Evolutionary conservation across 2,797 vertebrate genomes (phyloP).

Genomic region (Centropyge bicolor): DNA sequence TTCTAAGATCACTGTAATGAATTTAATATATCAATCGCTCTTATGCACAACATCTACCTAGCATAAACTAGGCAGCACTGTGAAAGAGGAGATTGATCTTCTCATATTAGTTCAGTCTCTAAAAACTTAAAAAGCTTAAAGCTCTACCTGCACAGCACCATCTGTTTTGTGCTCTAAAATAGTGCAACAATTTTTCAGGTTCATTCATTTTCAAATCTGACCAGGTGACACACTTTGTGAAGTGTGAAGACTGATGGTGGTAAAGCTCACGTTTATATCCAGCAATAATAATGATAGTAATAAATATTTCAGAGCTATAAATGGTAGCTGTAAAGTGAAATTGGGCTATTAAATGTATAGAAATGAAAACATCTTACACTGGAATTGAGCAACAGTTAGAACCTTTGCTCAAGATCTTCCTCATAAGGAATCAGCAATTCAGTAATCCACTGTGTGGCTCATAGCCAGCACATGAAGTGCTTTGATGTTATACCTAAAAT

Average conservation of each 20-base stretch:
- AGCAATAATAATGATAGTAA: background rate
- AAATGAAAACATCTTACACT: too few species aligned
- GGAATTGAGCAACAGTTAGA: too few species aligned
- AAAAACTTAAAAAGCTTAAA: background rate
- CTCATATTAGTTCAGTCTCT: background rate
- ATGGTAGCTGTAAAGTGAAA: too few species aligned
- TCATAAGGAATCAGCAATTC: background rate
- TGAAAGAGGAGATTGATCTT: background rate
- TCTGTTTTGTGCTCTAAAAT: constrained; percentile 1
- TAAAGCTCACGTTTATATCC: background rate
- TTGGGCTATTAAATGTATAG: too few species aligned
- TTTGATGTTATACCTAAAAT: background rate
- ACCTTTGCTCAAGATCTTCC: too few species aligned
- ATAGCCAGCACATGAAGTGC: background rate
- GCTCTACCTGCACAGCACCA: background rate
- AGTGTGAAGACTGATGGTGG: background rate
- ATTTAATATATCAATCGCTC: background rate
- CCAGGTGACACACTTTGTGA: background rate
- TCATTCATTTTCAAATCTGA: background rate
- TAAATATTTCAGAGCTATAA: too few species aligned
- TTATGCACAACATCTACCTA: too few species aligned
- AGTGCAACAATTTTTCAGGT: background rate
- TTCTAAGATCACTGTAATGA: background rate
- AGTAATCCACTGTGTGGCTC: background rate
- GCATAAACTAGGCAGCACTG: background rate